These are phyloP conservation scores for Lutraria rhynchaena DNA, from an alignment of 1,140 invertebrate genomes.

Conservation along the genomic window DNA sequence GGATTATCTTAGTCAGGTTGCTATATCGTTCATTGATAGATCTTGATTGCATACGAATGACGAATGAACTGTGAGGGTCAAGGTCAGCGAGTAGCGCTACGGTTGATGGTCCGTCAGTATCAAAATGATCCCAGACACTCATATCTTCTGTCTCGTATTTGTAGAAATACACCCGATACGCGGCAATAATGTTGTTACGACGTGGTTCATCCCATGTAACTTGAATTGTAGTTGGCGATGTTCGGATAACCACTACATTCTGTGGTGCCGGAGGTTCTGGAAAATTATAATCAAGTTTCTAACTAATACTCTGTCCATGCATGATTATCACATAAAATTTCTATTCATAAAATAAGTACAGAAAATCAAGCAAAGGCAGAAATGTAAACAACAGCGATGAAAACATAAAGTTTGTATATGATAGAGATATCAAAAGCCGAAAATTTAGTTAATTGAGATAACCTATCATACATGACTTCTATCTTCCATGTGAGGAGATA, in stretches of 20 bases:
- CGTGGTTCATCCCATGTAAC: conserved; percentile 96
- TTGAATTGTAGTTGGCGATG: conserved; percentile 91
- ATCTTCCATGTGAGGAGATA: too few relatives aligned
- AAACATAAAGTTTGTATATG: too few relatives aligned
- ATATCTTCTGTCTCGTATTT: conserved; percentile 65
- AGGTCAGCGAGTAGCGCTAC: conserved; percentile 91
- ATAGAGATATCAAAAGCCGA: too few relatives aligned
- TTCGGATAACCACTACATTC: conserved; percentile 88
- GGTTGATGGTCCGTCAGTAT: conserved; percentile 76
- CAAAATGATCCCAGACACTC: conserved; percentile 76
- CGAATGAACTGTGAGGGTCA: conserved; percentile 95
- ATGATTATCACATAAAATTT: too few relatives aligned
- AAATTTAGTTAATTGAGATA: too few relatives aligned
- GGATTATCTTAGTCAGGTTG: conserved; percentile 75
- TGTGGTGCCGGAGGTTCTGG: conserved; percentile 90
- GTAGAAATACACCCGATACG: conserved; percentile 47
- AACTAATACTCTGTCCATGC: too few relatives aligned
- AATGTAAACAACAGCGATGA: too few relatives aligned
- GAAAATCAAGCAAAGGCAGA: too few relatives aligned
- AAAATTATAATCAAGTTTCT: too few relatives aligned
- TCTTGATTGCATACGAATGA: conserved; percentile 89
- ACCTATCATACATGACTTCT: too few relatives aligned
- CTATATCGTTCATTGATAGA: conserved; percentile 76
- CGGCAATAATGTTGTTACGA: conserved; percentile 76
- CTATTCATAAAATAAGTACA: too few relatives aligned